Percentiles rank a stretch among this genome's conserved stretches.
These are phyloP conservation scores for Microtus montanus DNA, from an alignment of 2,113 vertebrate genomes.

Conservation along the genomic window DNA sequence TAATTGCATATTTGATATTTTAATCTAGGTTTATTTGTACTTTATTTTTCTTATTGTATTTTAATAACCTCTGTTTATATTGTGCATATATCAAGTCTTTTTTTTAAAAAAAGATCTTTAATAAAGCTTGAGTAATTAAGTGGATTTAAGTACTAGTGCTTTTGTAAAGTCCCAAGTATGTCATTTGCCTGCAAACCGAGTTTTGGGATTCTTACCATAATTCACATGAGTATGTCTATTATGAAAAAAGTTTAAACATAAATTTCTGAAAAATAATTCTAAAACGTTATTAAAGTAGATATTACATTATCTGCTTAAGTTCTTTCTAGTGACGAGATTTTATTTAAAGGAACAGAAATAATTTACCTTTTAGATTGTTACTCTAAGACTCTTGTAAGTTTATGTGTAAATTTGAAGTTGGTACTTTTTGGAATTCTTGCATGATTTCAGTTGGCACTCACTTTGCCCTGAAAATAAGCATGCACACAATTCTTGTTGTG, in stretches of 20 bases:
- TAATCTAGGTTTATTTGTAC: not conserved
- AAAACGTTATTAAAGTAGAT: constrained; percentile 9
- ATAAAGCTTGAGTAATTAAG: constrained; percentile 26
- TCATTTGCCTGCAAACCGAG: not conserved
- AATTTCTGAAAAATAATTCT: constrained; percentile 3
- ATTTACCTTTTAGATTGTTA: not conserved
- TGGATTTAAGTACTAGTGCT: not conserved
- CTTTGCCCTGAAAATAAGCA: not conserved
- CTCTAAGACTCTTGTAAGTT: not conserved
- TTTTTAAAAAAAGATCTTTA: not conserved
- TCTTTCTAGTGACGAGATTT: not conserved
- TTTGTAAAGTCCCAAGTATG: not conserved
- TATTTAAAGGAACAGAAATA: not conserved
- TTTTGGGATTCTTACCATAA: not conserved
- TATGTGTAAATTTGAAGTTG: not conserved
- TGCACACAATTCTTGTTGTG: not conserved
- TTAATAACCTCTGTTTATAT: constrained; percentile 19
- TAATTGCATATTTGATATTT: constrained; percentile 51
- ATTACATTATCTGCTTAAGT: not conserved
- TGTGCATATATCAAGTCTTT: not conserved
- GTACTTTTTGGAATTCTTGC: not conserved
- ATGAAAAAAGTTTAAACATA: not conserved
- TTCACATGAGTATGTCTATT: not conserved
- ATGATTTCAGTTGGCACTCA: not conserved
- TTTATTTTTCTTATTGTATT: constrained; percentile 60